phyloP scores from a whole-genome alignment of 2,113 vertebrate genomes.

The Sturnira hondurensis region DNA sequence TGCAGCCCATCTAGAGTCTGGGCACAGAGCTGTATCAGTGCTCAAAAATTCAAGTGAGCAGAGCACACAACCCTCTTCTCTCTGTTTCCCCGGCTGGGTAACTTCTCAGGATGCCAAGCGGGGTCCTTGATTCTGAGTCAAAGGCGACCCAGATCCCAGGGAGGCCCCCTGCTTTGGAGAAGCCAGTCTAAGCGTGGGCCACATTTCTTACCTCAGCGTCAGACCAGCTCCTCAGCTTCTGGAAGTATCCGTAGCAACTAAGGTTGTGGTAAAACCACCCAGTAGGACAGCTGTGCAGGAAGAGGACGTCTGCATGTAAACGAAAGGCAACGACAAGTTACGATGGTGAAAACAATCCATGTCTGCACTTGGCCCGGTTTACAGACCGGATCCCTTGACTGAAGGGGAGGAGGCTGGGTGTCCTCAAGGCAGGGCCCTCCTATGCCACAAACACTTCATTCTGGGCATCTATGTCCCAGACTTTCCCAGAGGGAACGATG shows the following conservation, averaged over 20 bases:
- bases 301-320: background rate
- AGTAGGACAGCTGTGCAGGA: conserved; percentile 11
- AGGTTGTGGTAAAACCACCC: conserved; percentile 73
- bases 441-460: background rate
- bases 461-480: background rate
- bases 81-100: background rate
- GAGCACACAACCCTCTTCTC: background rate
- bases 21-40: background rate
- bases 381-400: background rate
- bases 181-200: rapidly evolving
- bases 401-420: background rate
- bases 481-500: background rate
- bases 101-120: background rate
- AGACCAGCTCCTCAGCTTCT: conserved; percentile 30
- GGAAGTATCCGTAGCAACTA: conserved; percentile 75
- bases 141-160: background rate
- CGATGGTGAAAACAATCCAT: background rate
- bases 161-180: background rate
- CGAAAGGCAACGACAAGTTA: background rate
- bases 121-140: background rate
- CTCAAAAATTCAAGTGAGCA: background rate
- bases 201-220: conserved; percentile 75
- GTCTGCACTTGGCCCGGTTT: background rate
- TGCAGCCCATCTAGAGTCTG: background rate
- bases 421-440: background rate